These are phyloP conservation scores for Oreochromis aureus DNA, from an alignment of 2,113 vertebrate species.

Conservation along the genomic window DNA sequence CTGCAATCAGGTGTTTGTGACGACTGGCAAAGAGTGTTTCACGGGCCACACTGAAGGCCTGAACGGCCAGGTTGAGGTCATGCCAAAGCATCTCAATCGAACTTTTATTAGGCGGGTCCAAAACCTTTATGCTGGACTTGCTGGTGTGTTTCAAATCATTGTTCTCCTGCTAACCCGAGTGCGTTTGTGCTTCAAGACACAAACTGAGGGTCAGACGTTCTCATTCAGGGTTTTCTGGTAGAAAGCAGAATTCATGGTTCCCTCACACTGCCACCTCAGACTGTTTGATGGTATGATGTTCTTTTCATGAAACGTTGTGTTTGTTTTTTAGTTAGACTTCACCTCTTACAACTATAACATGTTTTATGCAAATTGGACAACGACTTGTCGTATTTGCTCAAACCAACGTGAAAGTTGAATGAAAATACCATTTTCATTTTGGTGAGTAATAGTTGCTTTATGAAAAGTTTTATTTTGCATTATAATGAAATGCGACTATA, in stretches of 20 bases:
- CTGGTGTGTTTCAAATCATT: neutral
- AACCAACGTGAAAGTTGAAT: too few relatives aligned
- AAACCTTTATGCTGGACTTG: neutral
- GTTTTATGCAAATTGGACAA: neutral
- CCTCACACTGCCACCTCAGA: neutral
- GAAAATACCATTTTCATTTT: too few relatives aligned
- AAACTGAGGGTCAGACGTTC: fast-evolving
- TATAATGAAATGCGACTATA: too few relatives aligned
- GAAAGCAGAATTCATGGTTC: neutral
- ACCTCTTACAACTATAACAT: neutral
- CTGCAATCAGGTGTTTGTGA: neutral
- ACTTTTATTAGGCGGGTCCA: neutral
- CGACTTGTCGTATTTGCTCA: too few relatives aligned
- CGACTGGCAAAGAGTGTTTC: neutral
- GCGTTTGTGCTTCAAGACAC: neutral
- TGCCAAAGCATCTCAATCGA: neutral
- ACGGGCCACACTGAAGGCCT: neutral
- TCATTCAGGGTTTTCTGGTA: neutral
- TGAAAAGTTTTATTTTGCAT: too few relatives aligned
- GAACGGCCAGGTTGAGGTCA: neutral
- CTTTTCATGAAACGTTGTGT: neutral
- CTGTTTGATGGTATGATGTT: neutral
- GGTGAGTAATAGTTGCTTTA: too few relatives aligned
- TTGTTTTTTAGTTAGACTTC: neutral
- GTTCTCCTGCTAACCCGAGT: neutral